A percentile compares a stretch with the other conserved stretches of the same genome.
These are phyloP conservation scores for Colinus virginianus DNA, from an alignment of 2,113 vertebrate species.

Conservation along the genomic window DNA sequence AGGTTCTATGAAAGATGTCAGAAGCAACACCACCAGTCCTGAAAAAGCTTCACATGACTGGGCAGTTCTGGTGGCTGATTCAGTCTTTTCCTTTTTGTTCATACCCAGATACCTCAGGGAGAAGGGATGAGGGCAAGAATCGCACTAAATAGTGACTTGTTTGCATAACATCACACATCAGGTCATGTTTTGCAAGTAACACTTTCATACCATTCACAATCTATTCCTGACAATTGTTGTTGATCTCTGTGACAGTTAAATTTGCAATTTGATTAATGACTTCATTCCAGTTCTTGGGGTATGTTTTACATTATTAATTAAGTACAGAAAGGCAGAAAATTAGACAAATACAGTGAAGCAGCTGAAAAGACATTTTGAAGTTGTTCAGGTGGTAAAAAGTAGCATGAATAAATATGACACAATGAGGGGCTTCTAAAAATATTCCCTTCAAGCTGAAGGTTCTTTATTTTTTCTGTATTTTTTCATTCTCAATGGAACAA, in stretches of 20 bases:
- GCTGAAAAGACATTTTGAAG: slow-evolving; percentile 24
- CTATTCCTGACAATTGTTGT: slow-evolving; percentile 19
- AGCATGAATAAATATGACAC: slow-evolving; percentile 32
- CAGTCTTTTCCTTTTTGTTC: background rate
- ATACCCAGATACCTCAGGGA: background rate
- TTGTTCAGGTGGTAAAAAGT: slow-evolving; percentile 32
- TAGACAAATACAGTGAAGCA: slow-evolving; percentile 44
- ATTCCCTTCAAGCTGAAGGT: background rate
- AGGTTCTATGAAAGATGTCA: background rate
- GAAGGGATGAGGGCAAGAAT: background rate
- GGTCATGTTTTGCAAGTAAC: slow-evolving; percentile 6
- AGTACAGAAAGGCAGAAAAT: slow-evolving; percentile 32
- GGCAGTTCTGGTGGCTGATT: background rate
- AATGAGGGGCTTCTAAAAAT: slow-evolving; percentile 46
- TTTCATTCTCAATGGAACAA: slow-evolving; percentile 33
- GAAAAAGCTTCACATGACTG: background rate
- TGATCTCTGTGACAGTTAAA: background rate
- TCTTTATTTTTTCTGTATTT: background rate
- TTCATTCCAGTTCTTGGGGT: background rate
- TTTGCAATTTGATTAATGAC: slow-evolving; percentile 46
- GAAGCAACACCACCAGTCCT: background rate
- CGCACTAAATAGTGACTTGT: background rate
- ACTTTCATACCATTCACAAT: background rate
- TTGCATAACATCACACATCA: background rate
- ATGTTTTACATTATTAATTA: slow-evolving; percentile 1